Percentiles rank a stretch among this genome's conserved stretches.
Evolutionary conservation across 2,797 vertebrate genomes (phyloP).

Genomic region (Tokudaia muenninki): DNA sequence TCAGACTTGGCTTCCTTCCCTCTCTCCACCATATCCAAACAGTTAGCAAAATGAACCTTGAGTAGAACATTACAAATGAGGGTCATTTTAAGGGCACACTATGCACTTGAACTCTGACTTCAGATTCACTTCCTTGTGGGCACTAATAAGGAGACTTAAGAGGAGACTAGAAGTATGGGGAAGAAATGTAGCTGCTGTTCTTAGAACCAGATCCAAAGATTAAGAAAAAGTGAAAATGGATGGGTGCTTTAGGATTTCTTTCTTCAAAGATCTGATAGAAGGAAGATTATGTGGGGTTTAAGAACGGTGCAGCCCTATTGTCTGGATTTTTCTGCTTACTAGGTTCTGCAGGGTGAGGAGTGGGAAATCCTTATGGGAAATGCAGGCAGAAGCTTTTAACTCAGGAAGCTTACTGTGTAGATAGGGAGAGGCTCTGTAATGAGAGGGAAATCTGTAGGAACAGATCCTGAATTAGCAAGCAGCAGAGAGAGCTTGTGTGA

Average conservation of each 20-base stretch:
- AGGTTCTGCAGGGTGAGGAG: not conserved
- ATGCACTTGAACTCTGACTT: conserved; percentile 5
- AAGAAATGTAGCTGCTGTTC: not conserved
- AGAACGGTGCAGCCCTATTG: not conserved
- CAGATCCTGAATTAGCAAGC: not conserved
- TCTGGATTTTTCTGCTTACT: conserved; percentile 13
- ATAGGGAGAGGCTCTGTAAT: not conserved
- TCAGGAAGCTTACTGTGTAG: not conserved
- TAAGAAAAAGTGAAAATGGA: not conserved
- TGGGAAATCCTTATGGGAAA: not conserved
- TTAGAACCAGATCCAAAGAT: not conserved
- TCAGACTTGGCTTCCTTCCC: not conserved
- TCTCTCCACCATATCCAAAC: not conserved
- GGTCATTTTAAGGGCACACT: not conserved
- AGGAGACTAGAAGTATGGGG: not conserved
- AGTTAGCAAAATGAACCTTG: not conserved
- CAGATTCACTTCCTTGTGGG: not conserved
- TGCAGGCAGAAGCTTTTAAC: not conserved
- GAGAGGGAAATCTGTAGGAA: not conserved
- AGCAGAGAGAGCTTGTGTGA: not conserved
- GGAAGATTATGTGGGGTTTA: not conserved
- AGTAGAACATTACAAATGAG: not conserved
- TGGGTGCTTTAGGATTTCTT: not conserved
- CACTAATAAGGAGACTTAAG: not conserved
- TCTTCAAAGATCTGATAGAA: not conserved